Base-by-base conservation (phyloP, 2,113 vertebrate genomes). In the Mastomys coucha region DNA sequence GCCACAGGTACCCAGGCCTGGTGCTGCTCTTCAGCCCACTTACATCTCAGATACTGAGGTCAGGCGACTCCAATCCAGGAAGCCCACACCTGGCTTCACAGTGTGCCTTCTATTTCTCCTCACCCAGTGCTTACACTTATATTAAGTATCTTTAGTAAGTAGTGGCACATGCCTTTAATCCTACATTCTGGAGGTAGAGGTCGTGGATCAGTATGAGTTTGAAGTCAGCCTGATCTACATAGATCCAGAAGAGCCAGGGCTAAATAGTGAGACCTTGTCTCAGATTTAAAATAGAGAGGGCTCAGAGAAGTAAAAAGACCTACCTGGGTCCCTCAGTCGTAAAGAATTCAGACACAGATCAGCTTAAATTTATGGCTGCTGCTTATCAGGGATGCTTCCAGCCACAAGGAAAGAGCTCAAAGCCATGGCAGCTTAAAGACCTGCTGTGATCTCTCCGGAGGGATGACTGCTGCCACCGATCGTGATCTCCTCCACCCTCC, bases 1-100 rank as follows among this genome's bases (percentile, higher is more conserved):
- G 98, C 99, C 45, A 96, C 99, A 98, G 99, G 99, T 99, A 98
- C 96, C 77, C 70, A 28, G 53, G n/a, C 7, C 16, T 42, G 51
- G 45, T 45, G 0, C 39, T 65, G 0, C 22, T 33, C 17, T 12
- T 81, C 84, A 26, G 45, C 60, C 75, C 58, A 82, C 60, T 28
- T 72, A 51, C 33, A 10, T 20, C 67, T 69, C 82, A 36, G 8
- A 33, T 69, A 33, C 60, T 86, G 2, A 31, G 84, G 28, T 2
- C 42, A 33, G 26, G 63, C 6, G 28, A 67, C 49, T 22, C 42
- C 31, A 33, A 16, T 65, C n/a, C 67, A 39, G 42, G 63, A 69
- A 49, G 28, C 10, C 84, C 63, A 67, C 63, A 45, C 8, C 58
- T 60, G 3, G 49, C 42, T 22, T 49, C 16, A 13, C 9, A 6